Evolutionary conservation across 2,888 invertebrate genomes (phyloP), one percentile per base, ranked within the genome.

Genomic region (Heteromurus nitidus): DNA sequence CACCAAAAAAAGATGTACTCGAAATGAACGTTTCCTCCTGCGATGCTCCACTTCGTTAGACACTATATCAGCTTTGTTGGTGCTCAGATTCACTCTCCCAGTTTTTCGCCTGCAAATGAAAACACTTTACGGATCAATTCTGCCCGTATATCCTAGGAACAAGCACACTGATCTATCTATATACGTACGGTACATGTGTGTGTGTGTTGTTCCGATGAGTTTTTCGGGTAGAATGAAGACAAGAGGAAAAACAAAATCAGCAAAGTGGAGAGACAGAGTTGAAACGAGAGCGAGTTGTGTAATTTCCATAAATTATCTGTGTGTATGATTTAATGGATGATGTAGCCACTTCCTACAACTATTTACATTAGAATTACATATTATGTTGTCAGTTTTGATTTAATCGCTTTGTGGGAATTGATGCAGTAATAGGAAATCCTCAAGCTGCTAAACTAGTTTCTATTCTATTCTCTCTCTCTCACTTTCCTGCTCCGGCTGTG

Each of bases 221-320:
- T n/a, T n/a, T n/a, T n/a, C n/a, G n/a, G n/a, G n/a, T n/a, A n/a
- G n/a, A n/a, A n/a, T n/a, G n/a, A n/a, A n/a, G n/a, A n/a, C n/a
- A n/a, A n/a, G n/a, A n/a, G n/a, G n/a, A n/a, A n/a, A n/a, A n/a
- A n/a, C n/a, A n/a, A n/a, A n/a, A n/a, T n/a, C 2, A 73, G 7
- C 13, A 42, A 28, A 20, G 18, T 16, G 28, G 3, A 9, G 16
- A 13, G 5, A 62, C 53, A 68, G 55, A 26, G 62, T 44, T 60
- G 62, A 28, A 53, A 50, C 58, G 76, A 62, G 47, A n/a, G 47
- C 16, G n/a, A 60, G 50, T 76, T 68, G 28, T 77, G 26, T 53
- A 64, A 70, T 77, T 77, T 77, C 70, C 69, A 77, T 77, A 77
- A 64, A 77, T 77, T 77, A 77, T 77, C 64, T 70, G 53, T 47